phyloP scores from a whole-genome alignment of 30 jellyfish, hydroid and myxozoan genomes.

The Catostylus mosaicus region DNA sequence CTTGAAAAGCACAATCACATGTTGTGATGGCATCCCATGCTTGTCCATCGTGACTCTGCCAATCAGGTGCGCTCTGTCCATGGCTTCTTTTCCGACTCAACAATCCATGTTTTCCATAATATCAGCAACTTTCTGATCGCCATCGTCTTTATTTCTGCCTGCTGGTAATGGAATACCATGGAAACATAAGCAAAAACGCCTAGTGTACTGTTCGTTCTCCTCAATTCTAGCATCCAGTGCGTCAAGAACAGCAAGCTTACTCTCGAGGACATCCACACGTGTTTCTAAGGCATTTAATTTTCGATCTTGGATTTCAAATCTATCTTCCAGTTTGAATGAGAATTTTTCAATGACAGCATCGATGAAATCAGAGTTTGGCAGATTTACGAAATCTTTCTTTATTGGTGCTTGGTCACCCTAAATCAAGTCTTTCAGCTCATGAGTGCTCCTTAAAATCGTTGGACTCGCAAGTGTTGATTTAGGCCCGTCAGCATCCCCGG shows the following conservation, averaged over 20 bases:
- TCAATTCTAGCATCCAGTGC: constrained; percentile 18
- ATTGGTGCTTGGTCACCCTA: too few species aligned
- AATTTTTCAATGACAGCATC: neutral
- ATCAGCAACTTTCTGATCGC: neutral
- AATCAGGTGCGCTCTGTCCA: constrained; percentile 4
- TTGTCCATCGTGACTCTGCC: constrained; percentile 23
- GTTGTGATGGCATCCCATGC: constrained; percentile 15
- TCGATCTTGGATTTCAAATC: neutral
- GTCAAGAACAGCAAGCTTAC: too few species aligned
- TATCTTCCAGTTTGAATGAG: neutral
- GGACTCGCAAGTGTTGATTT: too few species aligned
- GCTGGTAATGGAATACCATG: constrained; percentile 11
- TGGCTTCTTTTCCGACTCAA: constrained; percentile 12
- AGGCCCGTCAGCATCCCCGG: too few species aligned
- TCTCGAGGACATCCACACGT: neutral
- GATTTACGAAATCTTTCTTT: neutral
- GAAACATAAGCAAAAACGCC: neutral
- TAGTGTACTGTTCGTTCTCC: constrained; percentile 18
- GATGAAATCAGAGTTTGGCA: neutral
- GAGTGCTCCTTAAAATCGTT: neutral
- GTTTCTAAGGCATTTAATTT: neutral
- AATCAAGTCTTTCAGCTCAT: neutral
- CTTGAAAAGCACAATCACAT: constrained; percentile 1
- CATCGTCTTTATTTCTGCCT: constrained; percentile 5
- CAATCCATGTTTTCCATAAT: constrained; percentile 19